Evolutionary conservation across 2,888 invertebrate genomes (phyloP), one percentile per base, ranked within the genome.

Genomic region (Pollenia angustigena): DNA sequence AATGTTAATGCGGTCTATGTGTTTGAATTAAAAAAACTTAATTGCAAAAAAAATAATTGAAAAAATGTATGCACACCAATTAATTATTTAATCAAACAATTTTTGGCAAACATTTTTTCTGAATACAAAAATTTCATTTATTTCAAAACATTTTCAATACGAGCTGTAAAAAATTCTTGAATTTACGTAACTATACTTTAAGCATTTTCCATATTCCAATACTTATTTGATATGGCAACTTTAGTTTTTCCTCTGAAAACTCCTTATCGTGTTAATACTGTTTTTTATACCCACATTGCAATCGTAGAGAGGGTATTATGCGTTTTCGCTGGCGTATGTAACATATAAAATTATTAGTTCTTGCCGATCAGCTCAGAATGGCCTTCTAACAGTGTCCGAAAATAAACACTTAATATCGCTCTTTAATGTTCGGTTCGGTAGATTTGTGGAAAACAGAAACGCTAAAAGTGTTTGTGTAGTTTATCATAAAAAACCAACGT

Each of bases 251-350:
- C 76, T 69, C 7, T 40, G 18, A 54, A 52, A 52, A 52, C 44
- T 74, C 60, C 42, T 71, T 82, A 76, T 76, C 62, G 18, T 54
- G 16, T 69, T 52, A 76, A 72, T 81, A 2, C 11, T 12, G 42
- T 44, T 56, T 18, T 9, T 46, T 10, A n/a, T 54, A 23, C 23
- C 14, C 44, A 14, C 32, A 6, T 6, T 32, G 32, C 4, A 32
- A 32, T 32, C 6, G 32, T 32, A 1, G 4, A 32, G 32, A 32
- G 4, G 4, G 32, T 6, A 32, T 32, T 32, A 32, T 32, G 32
- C 32, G 32, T 32, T 32, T 32, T 6, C 6, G 4, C 0, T 32
- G 32, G 4, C 6, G 32, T 32, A 0, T 32, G 32, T 32, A 32
- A 32, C 32, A 32, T 6, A 32, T 32, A 1, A 6, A 32, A 32